Base-by-base conservation (phyloP, 2,797 vertebrate species). In the Protonibea diacanthus region DNA sequence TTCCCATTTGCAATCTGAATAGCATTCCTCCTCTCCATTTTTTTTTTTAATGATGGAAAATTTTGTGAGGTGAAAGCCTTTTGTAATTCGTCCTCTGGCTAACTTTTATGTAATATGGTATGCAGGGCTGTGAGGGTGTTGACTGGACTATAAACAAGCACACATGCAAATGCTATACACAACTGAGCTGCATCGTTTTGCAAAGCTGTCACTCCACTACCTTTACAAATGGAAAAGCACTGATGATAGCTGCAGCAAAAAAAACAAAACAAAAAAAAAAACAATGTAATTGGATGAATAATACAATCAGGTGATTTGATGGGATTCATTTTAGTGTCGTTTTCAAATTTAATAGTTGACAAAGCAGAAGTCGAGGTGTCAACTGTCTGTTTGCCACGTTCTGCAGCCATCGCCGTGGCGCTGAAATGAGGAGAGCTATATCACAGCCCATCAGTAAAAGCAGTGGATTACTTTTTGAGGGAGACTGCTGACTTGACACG, bases 401-500 rank as follows among this genome's bases (percentile, higher is more conserved):
- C 81, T 74, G 74, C 75, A 80, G 78, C 57, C 53, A 23, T 52
- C 20, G 70, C 81, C 1, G 80, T 70, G 13, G 74, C 67, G 11
- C 78, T 84, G 89, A 80, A 64, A 85, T 44, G 86, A 90, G 84
- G 90, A 91, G 83, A 75, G 88, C 82, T 72, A 78, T 92, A 94
- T 94, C 92, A 76, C 75, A 89, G 86, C 78, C 87, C 89, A 93
- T 93, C 91, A 90, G 88, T 71, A 71, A 81, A 85, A 82, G 86
- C 87, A 53, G 76, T 11, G 89, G 90, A 92, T 93, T 91, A 90
- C 82, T 89, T 92, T 88, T 89, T 76, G 80, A 81, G 74, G 40
- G 75, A 86, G 90, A 87, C 81, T 91, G 94, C 93, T 93, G 91
- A 93, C 88, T 90, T 80, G 87, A 90, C 92, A 85, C 73, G 56